phyloP scores from a whole-genome alignment of 1,140 invertebrate species.

The Heliconius melpomene region DNA sequence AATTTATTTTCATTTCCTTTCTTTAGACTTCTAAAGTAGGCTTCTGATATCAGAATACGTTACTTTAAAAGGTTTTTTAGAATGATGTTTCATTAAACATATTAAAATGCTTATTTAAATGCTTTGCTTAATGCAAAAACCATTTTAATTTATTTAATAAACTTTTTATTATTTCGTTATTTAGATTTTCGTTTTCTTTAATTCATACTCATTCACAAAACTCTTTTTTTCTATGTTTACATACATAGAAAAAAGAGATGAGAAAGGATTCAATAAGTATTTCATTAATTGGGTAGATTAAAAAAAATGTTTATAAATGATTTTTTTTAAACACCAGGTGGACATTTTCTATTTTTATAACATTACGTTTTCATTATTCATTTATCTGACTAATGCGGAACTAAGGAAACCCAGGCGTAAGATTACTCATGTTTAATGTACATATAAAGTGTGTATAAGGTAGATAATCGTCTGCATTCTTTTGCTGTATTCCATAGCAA shows the following conservation, averaged over 20 bases:
- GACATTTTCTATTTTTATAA: not conserved
- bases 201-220: too few relatives aligned
- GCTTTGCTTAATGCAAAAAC: too few relatives aligned
- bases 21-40: not conserved
- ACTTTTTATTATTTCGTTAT: too few relatives aligned
- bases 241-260: too few relatives aligned
- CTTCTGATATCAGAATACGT: not conserved
- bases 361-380: constrained; percentile 13
- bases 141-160: too few relatives aligned
- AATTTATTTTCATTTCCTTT: not conserved
- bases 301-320: too few relatives aligned
- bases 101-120: too few relatives aligned
- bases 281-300: too few relatives aligned
- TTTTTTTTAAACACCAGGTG: too few relatives aligned
- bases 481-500: not conserved
- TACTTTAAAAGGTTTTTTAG: not conserved
- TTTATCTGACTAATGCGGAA: constrained; percentile 28
- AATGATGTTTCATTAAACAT: not conserved
- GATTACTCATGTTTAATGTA: constrained; percentile 17
- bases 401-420: constrained; percentile 24
- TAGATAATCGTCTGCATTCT: not conserved
- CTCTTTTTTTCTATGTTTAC: too few relatives aligned
- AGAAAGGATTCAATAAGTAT: too few relatives aligned
- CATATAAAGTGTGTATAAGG: not conserved
- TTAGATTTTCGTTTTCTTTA: too few relatives aligned